Evolutionary conservation across 2,113 vertebrate genomes (phyloP).

Genomic region (Bubalus kerabau): DNA sequence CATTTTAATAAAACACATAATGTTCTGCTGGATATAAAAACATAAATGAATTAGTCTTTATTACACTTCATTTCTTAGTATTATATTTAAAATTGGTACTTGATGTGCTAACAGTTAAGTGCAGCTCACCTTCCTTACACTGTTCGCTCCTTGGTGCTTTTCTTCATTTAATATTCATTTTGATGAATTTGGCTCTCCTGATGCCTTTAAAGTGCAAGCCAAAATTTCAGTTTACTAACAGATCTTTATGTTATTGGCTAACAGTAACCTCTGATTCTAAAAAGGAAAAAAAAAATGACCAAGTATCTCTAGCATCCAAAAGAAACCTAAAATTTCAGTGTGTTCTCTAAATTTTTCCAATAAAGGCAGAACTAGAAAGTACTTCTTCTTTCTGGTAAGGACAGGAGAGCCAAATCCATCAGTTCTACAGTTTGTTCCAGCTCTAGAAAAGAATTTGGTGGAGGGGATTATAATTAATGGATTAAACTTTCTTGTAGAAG

Average conservation of each 20-base stretch:
- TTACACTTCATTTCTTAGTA: background rate
- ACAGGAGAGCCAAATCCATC: background rate
- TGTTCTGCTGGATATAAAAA: slow-evolving; percentile 16
- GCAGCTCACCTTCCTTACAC: background rate
- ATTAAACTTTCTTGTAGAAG: background rate
- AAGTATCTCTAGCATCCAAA: background rate
- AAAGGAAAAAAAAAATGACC: background rate
- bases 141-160: background rate
- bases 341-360: background rate
- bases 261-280: background rate
- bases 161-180: slow-evolving; percentile 33
- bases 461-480: background rate
- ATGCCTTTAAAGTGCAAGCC: background rate
- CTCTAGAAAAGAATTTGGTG: background rate
- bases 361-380: background rate
- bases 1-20: slow-evolving; percentile 39
- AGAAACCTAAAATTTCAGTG: background rate
- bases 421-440: background rate
- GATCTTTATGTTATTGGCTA: background rate
- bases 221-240: slow-evolving; percentile 23
- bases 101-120: slow-evolving; percentile 39
- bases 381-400: background rate
- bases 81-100: slow-evolving; percentile 35
- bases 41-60: slow-evolving; percentile 31
- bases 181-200: background rate